phyloP scores from a whole-genome alignment of 2,113 vertebrate genomes.

The Saiga tatarica region DNA sequence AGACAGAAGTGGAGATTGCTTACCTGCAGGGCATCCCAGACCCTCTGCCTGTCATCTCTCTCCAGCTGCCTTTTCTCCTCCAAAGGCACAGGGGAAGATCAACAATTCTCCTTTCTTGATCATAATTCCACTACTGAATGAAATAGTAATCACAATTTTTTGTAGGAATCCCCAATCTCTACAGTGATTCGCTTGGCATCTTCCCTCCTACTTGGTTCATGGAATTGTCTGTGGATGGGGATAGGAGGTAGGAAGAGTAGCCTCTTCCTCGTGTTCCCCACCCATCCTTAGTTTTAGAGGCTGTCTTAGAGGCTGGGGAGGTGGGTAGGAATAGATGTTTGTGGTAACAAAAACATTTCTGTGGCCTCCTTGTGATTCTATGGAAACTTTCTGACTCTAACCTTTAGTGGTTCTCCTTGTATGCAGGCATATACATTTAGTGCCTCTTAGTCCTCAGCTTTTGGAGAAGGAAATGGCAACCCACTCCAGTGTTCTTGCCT shows the following conservation, averaged over 20 bases:
- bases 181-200: neutral
- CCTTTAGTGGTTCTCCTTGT: neutral
- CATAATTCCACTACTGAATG: neutral
- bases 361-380: neutral
- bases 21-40: no score
- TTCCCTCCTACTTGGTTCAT: neutral
- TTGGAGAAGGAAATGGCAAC: no score
- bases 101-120: neutral
- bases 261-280: neutral
- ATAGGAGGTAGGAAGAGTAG: neutral
- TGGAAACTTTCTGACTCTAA: neutral
- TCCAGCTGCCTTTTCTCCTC: neutral
- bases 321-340: neutral
- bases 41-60: neutral
- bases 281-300: neutral
- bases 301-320: neutral
- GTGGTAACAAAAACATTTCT: neutral
- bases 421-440: neutral
- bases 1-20: neutral
- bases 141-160: neutral
- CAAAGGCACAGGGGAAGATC: neutral
- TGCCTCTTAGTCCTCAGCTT: neutral
- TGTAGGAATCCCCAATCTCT: neutral
- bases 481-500: no score
- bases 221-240: neutral